Evolutionary conservation across 2,113 vertebrate species (phyloP).

Genomic region (Nipponia nippon): DNA sequence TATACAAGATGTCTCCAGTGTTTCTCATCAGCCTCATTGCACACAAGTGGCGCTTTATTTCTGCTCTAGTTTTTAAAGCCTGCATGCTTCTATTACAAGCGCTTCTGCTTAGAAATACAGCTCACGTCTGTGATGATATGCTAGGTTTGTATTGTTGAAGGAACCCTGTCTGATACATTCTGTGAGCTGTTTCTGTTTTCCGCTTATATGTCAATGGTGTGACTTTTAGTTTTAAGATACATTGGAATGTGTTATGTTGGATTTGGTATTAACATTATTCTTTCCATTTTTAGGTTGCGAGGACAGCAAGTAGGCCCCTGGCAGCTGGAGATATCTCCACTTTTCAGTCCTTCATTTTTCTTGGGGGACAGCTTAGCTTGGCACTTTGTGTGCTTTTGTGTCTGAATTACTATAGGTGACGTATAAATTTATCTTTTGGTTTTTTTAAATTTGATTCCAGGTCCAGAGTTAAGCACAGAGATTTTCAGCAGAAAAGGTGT

Average conservation of each 20-base stretch:
- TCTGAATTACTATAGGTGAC: constrained; percentile 92
- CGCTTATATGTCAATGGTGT: neutral
- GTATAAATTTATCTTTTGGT: neutral
- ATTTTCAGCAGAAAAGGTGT: neutral
- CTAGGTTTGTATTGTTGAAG: neutral
- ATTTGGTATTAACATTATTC: neutral
- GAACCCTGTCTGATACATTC: neutral
- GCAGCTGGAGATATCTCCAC: constrained; percentile 87
- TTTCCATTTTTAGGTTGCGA: constrained; percentile 77
- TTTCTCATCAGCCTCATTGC: neutral
- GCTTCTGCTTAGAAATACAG: neutral
- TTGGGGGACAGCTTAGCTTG: constrained; percentile 89
- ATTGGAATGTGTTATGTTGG: neutral
- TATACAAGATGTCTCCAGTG: neutral
- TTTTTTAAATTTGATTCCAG: neutral
- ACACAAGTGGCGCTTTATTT: neutral
- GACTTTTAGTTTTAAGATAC: neutral
- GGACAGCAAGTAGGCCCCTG: constrained; percentile 89
- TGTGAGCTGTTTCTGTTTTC: neutral
- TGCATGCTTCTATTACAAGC: neutral
- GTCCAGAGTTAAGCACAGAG: neutral
- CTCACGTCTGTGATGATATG: neutral
- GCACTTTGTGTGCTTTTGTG: constrained; percentile 87
- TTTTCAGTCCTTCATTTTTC: constrained; percentile 85
- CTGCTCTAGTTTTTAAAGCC: neutral